Conservation (phyloP, 1,140 invertebrate genomes). For the Macrobrachium rosenbergii region DNA sequence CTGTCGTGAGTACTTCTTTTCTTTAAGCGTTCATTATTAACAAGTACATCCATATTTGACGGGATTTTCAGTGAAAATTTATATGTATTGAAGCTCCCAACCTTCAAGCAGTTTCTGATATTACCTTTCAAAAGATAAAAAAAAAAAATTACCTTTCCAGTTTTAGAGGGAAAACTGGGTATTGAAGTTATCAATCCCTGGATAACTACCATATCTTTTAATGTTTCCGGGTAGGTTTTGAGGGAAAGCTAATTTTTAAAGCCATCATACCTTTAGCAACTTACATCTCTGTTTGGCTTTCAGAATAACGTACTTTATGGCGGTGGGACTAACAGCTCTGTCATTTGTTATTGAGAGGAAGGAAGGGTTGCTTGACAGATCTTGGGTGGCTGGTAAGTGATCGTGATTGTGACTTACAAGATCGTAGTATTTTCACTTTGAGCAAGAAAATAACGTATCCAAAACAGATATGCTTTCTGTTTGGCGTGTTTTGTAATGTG, state of each 20-base stretch:
- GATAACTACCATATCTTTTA: too few species aligned
- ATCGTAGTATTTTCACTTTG: background rate
- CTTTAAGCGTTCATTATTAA: slow-evolving; percentile 77
- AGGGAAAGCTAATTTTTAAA: background rate
- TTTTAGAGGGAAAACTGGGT: too few species aligned
- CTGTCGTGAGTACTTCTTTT: slow-evolving; percentile 70
- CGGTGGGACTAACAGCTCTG: slow-evolving; percentile 93
- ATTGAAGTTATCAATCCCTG: background rate
- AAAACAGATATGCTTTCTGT: too few species aligned
- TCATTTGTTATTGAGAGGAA: slow-evolving; percentile 92
- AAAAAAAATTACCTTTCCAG: too few species aligned
- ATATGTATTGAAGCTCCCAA: background rate
- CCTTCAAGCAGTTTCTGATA: background rate
- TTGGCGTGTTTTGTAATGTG: too few species aligned
- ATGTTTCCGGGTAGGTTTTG: slow-evolving; percentile 67
- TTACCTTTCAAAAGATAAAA: background rate
- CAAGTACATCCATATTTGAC: background rate
- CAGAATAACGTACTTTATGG: slow-evolving; percentile 96
- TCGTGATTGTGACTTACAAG: background rate
- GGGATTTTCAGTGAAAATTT: too few species aligned
- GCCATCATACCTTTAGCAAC: background rate
- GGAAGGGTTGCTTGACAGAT: slow-evolving; percentile 89
- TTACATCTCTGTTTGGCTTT: background rate
- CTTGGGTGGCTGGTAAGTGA: slow-evolving; percentile 81
- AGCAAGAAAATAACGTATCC: too few species aligned